Percentiles rank a stretch among this genome's conserved stretches.
Evolutionary conservation across 2,888 invertebrate genomes (phyloP).

Genomic region (Idaea biselata): DNA sequence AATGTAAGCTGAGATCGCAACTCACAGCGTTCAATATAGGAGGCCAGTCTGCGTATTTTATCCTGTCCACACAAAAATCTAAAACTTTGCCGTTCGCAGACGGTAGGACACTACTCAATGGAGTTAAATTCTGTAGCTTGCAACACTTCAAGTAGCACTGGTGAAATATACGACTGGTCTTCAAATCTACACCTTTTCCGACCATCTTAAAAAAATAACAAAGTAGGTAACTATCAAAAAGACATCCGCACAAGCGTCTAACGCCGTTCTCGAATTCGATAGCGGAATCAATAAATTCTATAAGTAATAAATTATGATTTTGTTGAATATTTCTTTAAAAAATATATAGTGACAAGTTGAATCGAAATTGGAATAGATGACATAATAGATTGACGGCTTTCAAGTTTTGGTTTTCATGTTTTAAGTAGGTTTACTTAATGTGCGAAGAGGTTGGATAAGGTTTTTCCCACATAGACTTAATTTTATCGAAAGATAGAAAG

Average conservation of each 20-base stretch:
- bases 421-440: not conserved
- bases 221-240: constrained; percentile 39
- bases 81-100: constrained; percentile 75
- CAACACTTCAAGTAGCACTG: constrained; percentile 76
- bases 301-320: constrained; percentile 45
- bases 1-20: constrained; percentile 86
- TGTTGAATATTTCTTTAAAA: constrained; percentile 57
- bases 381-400: not conserved
- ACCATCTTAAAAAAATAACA: constrained; percentile 57
- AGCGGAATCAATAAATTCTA: constrained; percentile 38
- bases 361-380: constrained; percentile 25
- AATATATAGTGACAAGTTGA: constrained; percentile 41
- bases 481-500: too few species aligned
- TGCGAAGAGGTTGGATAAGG: not conserved
- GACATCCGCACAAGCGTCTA: constrained; percentile 39
- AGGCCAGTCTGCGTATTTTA: constrained; percentile 88
- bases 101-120: constrained; percentile 62
- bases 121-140: constrained; percentile 72
- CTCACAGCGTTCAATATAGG: constrained; percentile 87
- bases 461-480: too few species aligned
- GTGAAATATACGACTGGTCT: constrained; percentile 70
- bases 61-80: constrained; percentile 87
- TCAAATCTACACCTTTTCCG: constrained; percentile 63
- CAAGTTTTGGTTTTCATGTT: not conserved
- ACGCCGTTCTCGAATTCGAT: constrained; percentile 33